These are phyloP conservation scores for Tetragnatha versicolor DNA, from an alignment of 1,140 invertebrate species.

Conservation along the genomic window DNA sequence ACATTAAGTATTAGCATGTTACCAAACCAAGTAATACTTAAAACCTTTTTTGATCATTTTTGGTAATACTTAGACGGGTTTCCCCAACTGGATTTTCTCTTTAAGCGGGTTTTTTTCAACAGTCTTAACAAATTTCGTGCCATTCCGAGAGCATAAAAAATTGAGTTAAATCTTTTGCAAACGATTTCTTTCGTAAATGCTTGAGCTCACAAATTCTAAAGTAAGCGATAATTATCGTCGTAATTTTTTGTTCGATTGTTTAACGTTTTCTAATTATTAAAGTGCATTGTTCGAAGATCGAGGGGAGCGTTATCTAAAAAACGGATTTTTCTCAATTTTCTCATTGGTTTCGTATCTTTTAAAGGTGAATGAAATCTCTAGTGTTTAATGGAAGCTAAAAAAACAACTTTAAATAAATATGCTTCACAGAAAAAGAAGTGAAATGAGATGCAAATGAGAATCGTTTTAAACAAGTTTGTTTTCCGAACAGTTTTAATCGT, in stretches of 20 bases:
- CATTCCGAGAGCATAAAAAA: neutral
- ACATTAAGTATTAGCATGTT: too few species aligned
- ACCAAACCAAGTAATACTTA: too few species aligned
- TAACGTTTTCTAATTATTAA: constrained; percentile 38
- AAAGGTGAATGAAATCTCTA: constrained; percentile 13
- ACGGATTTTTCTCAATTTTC: constrained; percentile 5
- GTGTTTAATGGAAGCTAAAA: constrained; percentile 10
- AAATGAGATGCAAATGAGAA: constrained; percentile 44
- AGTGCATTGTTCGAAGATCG: constrained; percentile 7
- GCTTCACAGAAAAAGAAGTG: neutral
- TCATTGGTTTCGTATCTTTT: constrained; percentile 1
- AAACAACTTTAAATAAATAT: constrained; percentile 16
- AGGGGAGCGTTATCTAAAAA: neutral
- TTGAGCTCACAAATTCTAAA: constrained; percentile 19
- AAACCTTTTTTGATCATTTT: too few species aligned
- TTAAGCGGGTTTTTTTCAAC: too few species aligned
- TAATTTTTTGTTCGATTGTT: constrained; percentile 12
- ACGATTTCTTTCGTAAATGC: constrained; percentile 20
- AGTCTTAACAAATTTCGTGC: neutral
- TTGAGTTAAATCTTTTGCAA: neutral
- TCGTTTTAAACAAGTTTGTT: constrained; percentile 32
- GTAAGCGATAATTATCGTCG: constrained; percentile 17
- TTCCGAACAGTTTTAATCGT: constrained; percentile 25
- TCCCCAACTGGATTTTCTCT: too few species aligned
- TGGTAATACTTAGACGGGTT: too few species aligned